Evolutionary conservation across 1,140 invertebrate genomes (phyloP).

Genomic region (Drosophila ironensis): DNA sequence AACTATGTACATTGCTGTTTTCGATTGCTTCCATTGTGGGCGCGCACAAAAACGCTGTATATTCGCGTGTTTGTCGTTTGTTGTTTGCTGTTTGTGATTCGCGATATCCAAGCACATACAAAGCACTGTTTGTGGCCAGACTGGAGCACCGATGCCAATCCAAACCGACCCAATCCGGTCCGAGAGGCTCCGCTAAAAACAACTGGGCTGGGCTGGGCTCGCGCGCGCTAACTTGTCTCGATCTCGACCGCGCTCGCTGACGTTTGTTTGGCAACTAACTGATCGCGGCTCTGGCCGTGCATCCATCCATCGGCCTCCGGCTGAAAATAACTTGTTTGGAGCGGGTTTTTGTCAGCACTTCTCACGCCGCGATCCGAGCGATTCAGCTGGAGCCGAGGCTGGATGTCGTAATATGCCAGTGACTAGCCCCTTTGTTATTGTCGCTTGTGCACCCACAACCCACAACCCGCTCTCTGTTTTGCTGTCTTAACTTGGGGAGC

Average conservation of each 20-base stretch:
- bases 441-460: not conserved
- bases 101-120: conserved; percentile 20
- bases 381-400: conserved; percentile 6
- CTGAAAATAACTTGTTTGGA: conserved; percentile 41
- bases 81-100: not conserved
- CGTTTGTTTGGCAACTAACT: conserved; percentile 74
- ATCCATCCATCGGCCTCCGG: conserved; percentile 21
- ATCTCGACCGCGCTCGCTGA: conserved; percentile 55
- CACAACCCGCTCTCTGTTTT: no score
- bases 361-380: conserved; percentile 25
- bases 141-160: conserved; percentile 17
- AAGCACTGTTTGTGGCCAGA: conserved; percentile 10
- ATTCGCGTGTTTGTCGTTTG: not conserved
- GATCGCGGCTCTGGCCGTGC: conserved; percentile 39
- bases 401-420: conserved; percentile 39
- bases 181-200: conserved; percentile 1
- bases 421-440: conserved; percentile 22
- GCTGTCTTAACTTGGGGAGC: no score
- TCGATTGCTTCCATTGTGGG: conserved; percentile 27
- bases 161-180: conserved; percentile 6
- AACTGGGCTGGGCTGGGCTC: not conserved
- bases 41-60: conserved; percentile 16
- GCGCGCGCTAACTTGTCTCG: conserved; percentile 14
- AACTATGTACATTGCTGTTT: no score
- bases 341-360: conserved; percentile 19